These are phyloP conservation scores for Bombus affinis DNA, from an alignment of 1,140 invertebrate species.

Conservation along the genomic window DNA sequence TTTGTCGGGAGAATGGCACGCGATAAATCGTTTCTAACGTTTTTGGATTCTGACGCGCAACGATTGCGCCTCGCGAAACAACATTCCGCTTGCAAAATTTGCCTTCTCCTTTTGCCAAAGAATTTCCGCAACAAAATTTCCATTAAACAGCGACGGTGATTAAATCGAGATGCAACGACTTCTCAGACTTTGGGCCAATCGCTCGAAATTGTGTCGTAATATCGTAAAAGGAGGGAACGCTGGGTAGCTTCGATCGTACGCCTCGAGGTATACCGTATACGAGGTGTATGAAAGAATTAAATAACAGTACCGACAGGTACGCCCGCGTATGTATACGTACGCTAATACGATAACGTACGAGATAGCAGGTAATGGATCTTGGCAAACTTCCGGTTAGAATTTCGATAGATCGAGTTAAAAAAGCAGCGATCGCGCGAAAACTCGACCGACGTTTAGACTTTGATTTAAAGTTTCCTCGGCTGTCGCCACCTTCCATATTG, in stretches of 20 bases:
- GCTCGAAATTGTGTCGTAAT: too few relatives aligned
- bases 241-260: too few relatives aligned
- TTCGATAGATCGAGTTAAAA: rapidly evolving
- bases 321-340: too few relatives aligned
- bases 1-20: background rate
- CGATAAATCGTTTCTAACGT: background rate
- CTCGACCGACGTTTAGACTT: too few relatives aligned
- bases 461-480: too few relatives aligned
- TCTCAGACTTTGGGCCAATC: rapidly evolving
- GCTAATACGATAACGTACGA: too few relatives aligned
- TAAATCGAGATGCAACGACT: too few relatives aligned
- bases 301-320: rapidly evolving
- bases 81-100: background rate
- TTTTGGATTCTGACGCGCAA: background rate
- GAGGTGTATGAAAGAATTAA: too few relatives aligned
- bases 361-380: rapidly evolving
- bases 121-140: rapidly evolving
- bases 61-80: too few relatives aligned
- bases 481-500: rapidly evolving
- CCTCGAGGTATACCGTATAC: too few relatives aligned
- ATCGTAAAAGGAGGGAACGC: too few relatives aligned
- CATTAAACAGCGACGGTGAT: rapidly evolving
- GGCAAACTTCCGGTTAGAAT: rapidly evolving
- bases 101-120: background rate
- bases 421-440: too few relatives aligned